A percentile compares a stretch with the other conserved stretches of the same genome.
These are phyloP conservation scores for Clusia tigrina DNA, from an alignment of 2,888 invertebrate species.

Conservation along the genomic window DNA sequence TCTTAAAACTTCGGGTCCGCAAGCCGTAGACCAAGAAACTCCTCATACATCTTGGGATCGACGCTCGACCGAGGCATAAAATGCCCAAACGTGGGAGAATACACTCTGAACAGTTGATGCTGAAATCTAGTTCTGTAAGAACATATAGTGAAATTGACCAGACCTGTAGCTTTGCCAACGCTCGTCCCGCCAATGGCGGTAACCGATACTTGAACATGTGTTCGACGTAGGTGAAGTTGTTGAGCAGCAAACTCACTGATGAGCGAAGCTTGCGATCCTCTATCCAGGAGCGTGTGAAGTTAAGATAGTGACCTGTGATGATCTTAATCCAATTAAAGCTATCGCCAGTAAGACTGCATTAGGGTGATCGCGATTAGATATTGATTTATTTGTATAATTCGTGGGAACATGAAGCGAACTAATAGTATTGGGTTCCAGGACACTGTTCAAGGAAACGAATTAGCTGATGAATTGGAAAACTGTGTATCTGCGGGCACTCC, in stretches of 20 bases:
- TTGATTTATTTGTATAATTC: too few relatives aligned
- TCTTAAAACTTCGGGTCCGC: constrained; percentile 26
- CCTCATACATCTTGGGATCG: constrained; percentile 15
- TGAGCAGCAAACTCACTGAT: constrained; percentile 31
- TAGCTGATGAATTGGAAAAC: too few relatives aligned
- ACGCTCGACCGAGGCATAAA: constrained; percentile 19
- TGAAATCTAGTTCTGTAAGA: constrained; percentile 30
- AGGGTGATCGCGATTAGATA: too few relatives aligned
- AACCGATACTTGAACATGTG: constrained; percentile 15
- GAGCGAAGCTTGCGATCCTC: constrained; percentile 28
- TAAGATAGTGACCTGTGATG: constrained; percentile 18
- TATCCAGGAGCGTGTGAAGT: constrained; percentile 24
- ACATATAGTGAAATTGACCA: constrained; percentile 19
- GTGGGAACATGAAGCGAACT: too few relatives aligned
- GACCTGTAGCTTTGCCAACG: constrained; percentile 27
- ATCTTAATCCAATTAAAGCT: too few relatives aligned
- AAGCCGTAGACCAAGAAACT: constrained; percentile 25
- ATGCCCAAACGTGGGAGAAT: constrained; percentile 26
- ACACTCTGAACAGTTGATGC: constrained; percentile 22
- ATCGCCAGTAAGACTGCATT: too few relatives aligned
- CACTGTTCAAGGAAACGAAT: too few relatives aligned
- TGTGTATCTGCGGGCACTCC: too few relatives aligned
- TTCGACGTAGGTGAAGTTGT: constrained; percentile 27
- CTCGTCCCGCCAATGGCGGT: constrained; percentile 22
- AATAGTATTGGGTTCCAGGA: too few relatives aligned